phyloP scores from a whole-genome alignment of 2,888 invertebrate species.

The Drosophila tanythrix region DNA sequence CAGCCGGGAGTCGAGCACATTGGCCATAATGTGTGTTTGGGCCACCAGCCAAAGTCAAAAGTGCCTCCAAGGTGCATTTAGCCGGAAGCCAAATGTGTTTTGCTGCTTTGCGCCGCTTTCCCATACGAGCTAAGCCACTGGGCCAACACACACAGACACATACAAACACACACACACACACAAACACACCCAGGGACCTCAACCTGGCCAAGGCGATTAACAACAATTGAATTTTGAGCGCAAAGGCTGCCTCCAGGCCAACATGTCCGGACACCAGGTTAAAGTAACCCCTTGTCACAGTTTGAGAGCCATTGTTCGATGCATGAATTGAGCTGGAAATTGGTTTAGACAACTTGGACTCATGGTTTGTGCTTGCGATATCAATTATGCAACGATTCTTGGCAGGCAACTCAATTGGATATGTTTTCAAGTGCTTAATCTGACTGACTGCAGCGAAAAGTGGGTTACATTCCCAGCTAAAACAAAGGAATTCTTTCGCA shows the following conservation, averaged over 20 bases:
- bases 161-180: background rate
- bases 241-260: background rate
- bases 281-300: conserved; percentile 2
- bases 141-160: conserved; percentile 7
- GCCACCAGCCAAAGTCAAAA: conserved; percentile 65
- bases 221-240: conserved; percentile 73
- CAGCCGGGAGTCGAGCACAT: conserved; percentile 1
- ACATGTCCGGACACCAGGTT: background rate
- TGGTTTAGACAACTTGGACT: background rate
- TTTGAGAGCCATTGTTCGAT: conserved; percentile 10
- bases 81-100: conserved; percentile 47
- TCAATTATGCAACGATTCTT: background rate
- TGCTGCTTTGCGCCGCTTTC: conserved; percentile 19
- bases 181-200: conserved; percentile 17
- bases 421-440: background rate
- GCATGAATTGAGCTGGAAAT: conserved; percentile 2
- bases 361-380: background rate
- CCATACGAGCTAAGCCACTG: conserved; percentile 18
- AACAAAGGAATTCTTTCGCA: background rate
- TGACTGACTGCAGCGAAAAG: background rate
- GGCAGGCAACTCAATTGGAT: too few relatives aligned
- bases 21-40: conserved; percentile 48
- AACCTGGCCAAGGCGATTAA: conserved; percentile 67
- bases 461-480: background rate
- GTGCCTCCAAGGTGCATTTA: conserved; percentile 79